Evolutionary conservation across 2,888 invertebrate species (phyloP).

Genomic region (Drosophila gaucha): DNA sequence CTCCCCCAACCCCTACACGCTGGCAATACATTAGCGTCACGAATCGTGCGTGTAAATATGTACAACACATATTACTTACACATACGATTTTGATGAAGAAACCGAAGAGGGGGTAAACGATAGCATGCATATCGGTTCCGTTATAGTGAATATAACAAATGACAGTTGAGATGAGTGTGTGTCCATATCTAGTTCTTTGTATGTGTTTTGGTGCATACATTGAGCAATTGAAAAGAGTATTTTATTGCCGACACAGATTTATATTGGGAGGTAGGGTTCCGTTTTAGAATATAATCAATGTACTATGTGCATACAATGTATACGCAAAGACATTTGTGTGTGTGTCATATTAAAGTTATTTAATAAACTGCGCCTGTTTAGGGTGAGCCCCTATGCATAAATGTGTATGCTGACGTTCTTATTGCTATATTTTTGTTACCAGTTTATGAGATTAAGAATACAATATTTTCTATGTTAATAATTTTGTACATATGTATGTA

Average conservation of each 20-base stretch:
- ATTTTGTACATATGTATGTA: too few relatives aligned
- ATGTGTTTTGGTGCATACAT: not conserved
- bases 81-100: conserved; percentile 6
- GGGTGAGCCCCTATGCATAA: not conserved
- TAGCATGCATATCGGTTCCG: conserved; percentile 35
- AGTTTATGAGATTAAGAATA: too few relatives aligned
- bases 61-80: conserved; percentile 47
- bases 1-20: not conserved
- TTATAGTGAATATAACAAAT: conserved; percentile 21
- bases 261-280: not conserved
- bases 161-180: conserved; percentile 1
- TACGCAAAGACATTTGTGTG: not conserved
- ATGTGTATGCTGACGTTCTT: not conserved
- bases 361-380: not conserved
- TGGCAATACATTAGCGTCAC: conserved; percentile 20
- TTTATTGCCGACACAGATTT: conserved; percentile 16
- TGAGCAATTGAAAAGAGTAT: conserved; percentile 7
- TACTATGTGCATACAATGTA: not conserved
- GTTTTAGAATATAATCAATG: conserved; percentile 2
- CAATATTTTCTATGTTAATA: too few relatives aligned
- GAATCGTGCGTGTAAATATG: conserved; percentile 63
- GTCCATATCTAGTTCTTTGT: conserved; percentile 4
- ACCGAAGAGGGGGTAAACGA: conserved; percentile 9
- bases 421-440: not conserved
- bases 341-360: not conserved